A percentile compares a stretch with the other conserved stretches of the same genome.
phyloP scores from a whole-genome alignment of 1,140 invertebrate species.

The Heliconius melpomene region DNA sequence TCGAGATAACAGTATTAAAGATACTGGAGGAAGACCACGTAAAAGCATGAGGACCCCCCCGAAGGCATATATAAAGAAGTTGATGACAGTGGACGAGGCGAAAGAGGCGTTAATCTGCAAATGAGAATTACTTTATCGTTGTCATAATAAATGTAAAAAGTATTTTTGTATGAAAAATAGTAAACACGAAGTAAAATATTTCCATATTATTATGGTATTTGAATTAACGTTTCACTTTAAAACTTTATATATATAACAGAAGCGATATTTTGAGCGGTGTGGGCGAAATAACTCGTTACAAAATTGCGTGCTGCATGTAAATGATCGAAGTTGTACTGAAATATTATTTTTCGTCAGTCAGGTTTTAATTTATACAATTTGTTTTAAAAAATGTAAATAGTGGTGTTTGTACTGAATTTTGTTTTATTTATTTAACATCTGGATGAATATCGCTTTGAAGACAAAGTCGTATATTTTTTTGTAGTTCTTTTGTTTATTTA shows the following conservation, averaged over 20 bases:
- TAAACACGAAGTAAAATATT: neutral
- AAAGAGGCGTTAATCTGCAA: too few relatives aligned
- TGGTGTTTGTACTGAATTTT: neutral
- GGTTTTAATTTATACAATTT: slow-evolving; percentile 20
- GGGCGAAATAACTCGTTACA: slow-evolving; percentile 1
- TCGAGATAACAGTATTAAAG: too few relatives aligned
- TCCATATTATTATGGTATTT: neutral
- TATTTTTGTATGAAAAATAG: neutral
- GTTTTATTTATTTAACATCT: neutral
- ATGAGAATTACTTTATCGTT: too few relatives aligned
- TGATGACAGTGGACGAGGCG: too few relatives aligned
- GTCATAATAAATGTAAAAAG: neutral
- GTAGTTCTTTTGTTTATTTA: neutral
- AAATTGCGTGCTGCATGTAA: slow-evolving; percentile 20
- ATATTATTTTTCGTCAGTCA: slow-evolving; percentile 15
- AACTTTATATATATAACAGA: neutral
- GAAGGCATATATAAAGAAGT: too few relatives aligned
- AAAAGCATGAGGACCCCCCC: too few relatives aligned
- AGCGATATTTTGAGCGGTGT: slow-evolving; percentile 10
- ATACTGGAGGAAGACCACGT: too few relatives aligned
- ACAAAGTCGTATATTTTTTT: neutral
- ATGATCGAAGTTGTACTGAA: slow-evolving; percentile 21
- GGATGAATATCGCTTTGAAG: slow-evolving; percentile 8
- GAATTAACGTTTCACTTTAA: neutral
- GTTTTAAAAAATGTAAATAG: neutral